Percentiles rank a stretch among this genome's conserved stretches.
These are phyloP conservation scores for Psammodynastes pulverulentus DNA, from an alignment of 2,113 vertebrate genomes.

Conservation along the genomic window DNA sequence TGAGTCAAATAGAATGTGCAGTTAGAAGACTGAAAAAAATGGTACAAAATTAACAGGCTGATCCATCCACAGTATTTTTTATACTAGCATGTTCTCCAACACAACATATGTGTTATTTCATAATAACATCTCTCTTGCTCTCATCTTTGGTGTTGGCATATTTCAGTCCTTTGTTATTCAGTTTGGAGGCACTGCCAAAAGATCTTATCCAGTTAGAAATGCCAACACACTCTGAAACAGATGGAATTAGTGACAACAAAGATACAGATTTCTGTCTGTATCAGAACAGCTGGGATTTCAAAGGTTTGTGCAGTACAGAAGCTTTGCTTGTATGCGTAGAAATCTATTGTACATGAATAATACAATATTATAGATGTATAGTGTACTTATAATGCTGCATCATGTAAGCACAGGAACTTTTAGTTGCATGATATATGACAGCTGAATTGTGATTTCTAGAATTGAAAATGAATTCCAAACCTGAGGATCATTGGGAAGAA, in stretches of 20 bases:
- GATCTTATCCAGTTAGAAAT: not conserved
- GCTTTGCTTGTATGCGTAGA: not conserved
- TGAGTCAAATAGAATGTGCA: not conserved
- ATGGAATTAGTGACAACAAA: not conserved
- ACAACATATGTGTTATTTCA: not conserved
- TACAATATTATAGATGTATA: not conserved
- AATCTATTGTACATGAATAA: not conserved
- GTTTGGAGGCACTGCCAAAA: not conserved
- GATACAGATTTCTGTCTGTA: not conserved
- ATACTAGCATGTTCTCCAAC: not conserved
- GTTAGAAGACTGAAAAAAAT: not conserved
- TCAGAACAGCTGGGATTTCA: not conserved
- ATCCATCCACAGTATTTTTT: not conserved
- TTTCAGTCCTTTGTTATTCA: not conserved
- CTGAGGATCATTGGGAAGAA: not conserved
- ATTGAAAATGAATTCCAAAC: not conserved
- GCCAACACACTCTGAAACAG: not conserved
- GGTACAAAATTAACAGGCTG: not conserved
- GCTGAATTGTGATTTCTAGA: not conserved
- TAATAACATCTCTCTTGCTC: not conserved
- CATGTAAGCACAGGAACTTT: not conserved
- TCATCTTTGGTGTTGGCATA: not conserved
- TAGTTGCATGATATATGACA: not conserved
- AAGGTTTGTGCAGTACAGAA: not conserved
- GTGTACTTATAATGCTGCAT: not conserved